Conservation (phyloP, 2,797 vertebrate genomes). For the Pygocentrus nattereri region DNA sequence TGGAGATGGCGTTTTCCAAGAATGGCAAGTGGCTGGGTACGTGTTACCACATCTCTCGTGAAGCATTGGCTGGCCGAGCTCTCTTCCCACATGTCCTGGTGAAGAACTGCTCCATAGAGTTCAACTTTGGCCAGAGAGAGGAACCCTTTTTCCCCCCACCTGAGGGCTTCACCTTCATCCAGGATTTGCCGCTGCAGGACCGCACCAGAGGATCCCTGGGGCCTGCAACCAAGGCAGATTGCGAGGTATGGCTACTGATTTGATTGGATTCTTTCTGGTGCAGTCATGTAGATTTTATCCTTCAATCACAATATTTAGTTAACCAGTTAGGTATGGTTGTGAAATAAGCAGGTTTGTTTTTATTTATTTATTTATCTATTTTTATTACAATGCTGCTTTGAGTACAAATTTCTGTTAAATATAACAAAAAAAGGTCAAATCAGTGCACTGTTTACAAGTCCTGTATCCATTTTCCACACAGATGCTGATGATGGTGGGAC, state of each 20-base stretch:
- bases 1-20: constrained; percentile 87
- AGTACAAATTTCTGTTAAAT: background rate
- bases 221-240: constrained; percentile 88
- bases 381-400: background rate
- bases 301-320: background rate
- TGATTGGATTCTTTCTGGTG: background rate
- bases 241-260: constrained; percentile 74
- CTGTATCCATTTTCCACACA: constrained; percentile 53
- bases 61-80: constrained; percentile 78
- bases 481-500: constrained; percentile 96
- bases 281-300: background rate
- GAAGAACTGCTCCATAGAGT: constrained; percentile 90
- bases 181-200: constrained; percentile 83
- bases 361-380: no score
- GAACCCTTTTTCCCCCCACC: constrained; percentile 85
- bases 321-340: background rate
- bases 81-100: constrained; percentile 89
- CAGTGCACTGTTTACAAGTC: background rate
- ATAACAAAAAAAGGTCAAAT: background rate
- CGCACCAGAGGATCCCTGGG: constrained; percentile 85
- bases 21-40: constrained; percentile 87
- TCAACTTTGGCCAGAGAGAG: constrained; percentile 90
- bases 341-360: background rate
- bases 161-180: constrained; percentile 86
- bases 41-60: constrained; percentile 84